Evolutionary conservation across 2,113 vertebrate species (phyloP).

Genomic region (Synchiropus splendidus): DNA sequence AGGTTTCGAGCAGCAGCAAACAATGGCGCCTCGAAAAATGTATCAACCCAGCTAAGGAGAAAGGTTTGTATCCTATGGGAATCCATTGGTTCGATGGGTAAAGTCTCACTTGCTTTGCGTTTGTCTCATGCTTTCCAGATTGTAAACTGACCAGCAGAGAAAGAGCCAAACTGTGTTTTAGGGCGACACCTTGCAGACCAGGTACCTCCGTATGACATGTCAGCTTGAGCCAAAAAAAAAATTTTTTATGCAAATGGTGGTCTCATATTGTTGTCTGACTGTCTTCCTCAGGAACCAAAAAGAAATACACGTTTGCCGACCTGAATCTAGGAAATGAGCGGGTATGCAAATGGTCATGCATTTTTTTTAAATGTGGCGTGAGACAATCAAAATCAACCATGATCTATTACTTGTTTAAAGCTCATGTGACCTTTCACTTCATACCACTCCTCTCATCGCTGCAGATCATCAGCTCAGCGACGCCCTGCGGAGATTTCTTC

Average conservation of each 20-base stretch:
- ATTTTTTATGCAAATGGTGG: no score
- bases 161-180: slow-evolving; percentile 87
- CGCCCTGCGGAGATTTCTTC: slow-evolving; percentile 94
- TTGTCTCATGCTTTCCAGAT: slow-evolving; percentile 57
- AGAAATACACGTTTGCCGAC: slow-evolving; percentile 86
- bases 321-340: slow-evolving; percentile 88
- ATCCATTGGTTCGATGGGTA: background rate
- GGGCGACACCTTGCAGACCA: slow-evolving; percentile 78
- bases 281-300: slow-evolving; percentile 36
- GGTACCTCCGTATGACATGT: slow-evolving; percentile 63
- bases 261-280: slow-evolving; percentile 5
- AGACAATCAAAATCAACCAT: no score
- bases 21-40: slow-evolving; percentile 87
- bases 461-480: slow-evolving; percentile 90
- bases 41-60: slow-evolving; percentile 81
- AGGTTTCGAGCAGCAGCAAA: slow-evolving; percentile 90
- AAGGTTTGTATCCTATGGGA: slow-evolving; percentile 65
- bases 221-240: no score
- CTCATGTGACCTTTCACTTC: background rate
- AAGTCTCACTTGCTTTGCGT: no score
- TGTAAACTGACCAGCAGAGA: slow-evolving; percentile 85
- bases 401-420: background rate
- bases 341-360: slow-evolving; percentile 53
- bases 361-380: no score
- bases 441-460: background rate